Evolutionary conservation across 1,140 invertebrate genomes (phyloP), one percentile per base, ranked within the genome.

Genomic region (Magallana ariakensis): DNA sequence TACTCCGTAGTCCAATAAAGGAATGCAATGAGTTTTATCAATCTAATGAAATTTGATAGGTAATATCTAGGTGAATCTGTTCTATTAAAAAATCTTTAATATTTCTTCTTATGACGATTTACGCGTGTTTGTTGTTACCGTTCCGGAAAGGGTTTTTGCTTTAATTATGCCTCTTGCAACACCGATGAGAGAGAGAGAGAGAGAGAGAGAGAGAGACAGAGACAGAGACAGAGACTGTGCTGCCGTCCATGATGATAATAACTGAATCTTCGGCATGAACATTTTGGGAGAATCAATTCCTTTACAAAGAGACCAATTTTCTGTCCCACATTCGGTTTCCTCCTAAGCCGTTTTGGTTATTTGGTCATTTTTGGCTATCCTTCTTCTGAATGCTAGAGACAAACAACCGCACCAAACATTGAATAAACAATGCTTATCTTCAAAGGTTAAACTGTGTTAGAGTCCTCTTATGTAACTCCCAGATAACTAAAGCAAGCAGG

Each of bases 21-120:
- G 22, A 26, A 11, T 75, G 22, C 33, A 75, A 75, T 75, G 66
- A 75, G 22, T 75, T 75, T 75, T 75, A 75, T 75, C 66, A 75
- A 26, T 75, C 66, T 26, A 75, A 75, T 75, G 66, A 75, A 75
- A 75, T 75, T 75, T 75, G 66, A 75, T 75, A 75, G 66, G 66
- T 75, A 75, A 75, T 75, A 75, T 26, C 66, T 75, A 26, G 22
- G 66, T 26, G 66, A 75, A 75, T 75, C 58, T 60, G 58, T 60
- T 6, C 58, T 13, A 22, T 75, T 75, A 11, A 26, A n/a, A 75
- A 22, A 75, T 75, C 66, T 75, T 75, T 26, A 75, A 75, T 22
- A 75, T 10, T 75, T 75, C 33, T 33, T 19, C 66, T 26, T 33
- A 33, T 75, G 22, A 75, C 22, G 66, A 75, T 75, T 22, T 75